Evolutionary conservation across 2,888 invertebrate species (phyloP).

Genomic region (Drosophila robusta): DNA sequence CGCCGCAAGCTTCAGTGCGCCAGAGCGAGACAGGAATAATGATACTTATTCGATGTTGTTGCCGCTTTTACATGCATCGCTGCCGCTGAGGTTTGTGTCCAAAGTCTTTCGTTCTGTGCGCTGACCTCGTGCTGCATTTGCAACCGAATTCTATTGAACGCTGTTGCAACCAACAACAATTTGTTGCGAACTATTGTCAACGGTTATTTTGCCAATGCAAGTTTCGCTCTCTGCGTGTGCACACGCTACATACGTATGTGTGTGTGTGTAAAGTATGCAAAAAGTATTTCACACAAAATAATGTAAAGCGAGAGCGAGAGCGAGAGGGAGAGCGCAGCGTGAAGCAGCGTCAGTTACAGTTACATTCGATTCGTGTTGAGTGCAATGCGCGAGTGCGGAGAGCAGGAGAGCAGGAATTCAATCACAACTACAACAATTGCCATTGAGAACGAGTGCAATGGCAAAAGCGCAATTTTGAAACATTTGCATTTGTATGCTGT

Average conservation of each 20-base stretch:
- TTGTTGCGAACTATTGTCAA: constrained; percentile 16
- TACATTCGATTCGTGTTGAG: background rate
- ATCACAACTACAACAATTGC: background rate
- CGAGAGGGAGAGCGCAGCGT: background rate
- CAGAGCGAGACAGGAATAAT: background rate
- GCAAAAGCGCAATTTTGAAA: background rate
- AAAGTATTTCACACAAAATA: constrained; percentile 31
- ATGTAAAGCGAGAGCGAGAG: constrained; percentile 1
- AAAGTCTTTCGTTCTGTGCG: constrained; percentile 70
- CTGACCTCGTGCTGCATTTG: constrained; percentile 72
- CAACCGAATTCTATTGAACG: constrained; percentile 31
- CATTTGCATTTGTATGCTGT: background rate
- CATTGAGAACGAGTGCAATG: background rate
- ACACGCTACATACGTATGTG: too few species aligned
- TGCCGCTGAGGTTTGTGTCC: constrained; percentile 64
- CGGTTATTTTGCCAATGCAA: background rate
- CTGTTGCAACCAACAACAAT: constrained; percentile 18
- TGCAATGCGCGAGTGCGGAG: constrained; percentile 2
- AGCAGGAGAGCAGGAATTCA: background rate
- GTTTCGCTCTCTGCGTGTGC: background rate
- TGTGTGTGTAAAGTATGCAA: constrained; percentile 6
- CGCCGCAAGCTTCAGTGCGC: background rate
- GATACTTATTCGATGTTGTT: background rate
- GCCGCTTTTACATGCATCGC: constrained; percentile 57
- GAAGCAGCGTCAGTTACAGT: constrained; percentile 8